Evolutionary conservation across 1,140 invertebrate species (phyloP), one percentile per base, ranked within the genome.

Genomic region (Notospermus geniculatus): DNA sequence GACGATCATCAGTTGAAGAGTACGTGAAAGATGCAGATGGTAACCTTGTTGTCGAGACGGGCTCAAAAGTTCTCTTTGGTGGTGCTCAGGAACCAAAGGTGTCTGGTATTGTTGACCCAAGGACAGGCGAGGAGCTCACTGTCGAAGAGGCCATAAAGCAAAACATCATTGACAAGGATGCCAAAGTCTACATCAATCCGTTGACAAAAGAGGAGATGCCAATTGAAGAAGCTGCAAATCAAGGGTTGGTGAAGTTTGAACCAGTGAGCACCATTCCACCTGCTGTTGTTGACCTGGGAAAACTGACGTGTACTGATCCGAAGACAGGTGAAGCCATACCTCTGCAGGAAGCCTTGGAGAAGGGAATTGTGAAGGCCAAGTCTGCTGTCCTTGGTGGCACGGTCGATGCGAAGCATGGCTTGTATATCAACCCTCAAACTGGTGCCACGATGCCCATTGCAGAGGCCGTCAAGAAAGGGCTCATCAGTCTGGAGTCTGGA

Each of bases 361-460:
- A 83, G 46, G 89, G 90, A 2, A 83, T 89, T 63, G 84, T 96
- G 62, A 19, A 50, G 19, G 25, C 25, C 9, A 50, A 50, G n/a
- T 27, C 46, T 23, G 25, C n/a, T 19, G 46, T 23, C n/a, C n/a
- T 23, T 4, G 25, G 25, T 50, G 46, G 19, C 46, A 50, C 25
- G 5, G n/a, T 50, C 25, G 86, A 93, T 81, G 86, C 88, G n/a
- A 83, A 87, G 25, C 83, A 84, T 43, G 91, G 92, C 7, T 89
- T 87, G 86, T 70, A 90, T 89, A 54, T 65, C 57, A 88, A 93
- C 83, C 88, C 90, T 25, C 85, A 90, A 73, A 84, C 87, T 65
- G 90, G 91, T 59, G 87, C 91, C 68, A 77, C 86, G 2, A 68
- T 97, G 0, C 88, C 85, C 46, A 43, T 97, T 66, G 93, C 95